Evolutionary conservation across 1,140 invertebrate species (phyloP), one percentile per base, ranked within the genome.

Genomic region (Psilanteris sp.): DNA sequence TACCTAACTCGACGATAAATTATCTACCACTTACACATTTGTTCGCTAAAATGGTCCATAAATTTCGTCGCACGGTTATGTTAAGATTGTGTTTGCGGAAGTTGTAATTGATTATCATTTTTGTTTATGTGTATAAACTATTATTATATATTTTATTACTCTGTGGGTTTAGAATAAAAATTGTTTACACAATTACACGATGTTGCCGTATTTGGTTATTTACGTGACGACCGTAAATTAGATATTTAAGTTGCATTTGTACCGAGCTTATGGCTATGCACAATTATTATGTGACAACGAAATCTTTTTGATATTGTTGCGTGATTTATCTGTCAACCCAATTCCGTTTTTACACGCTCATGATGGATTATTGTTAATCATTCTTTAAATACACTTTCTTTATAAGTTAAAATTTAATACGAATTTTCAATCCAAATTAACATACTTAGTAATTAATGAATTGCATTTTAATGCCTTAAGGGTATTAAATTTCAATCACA

Each of bases 21-120:
- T 68, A 75, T 52, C 32, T 67, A 36, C 64, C 36, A 62, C 50
- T 70, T 76, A 44, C 13, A 64, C 55, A 76, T 55, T 62, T 64
- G 41, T 59, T 57, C 64, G 43, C 39, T 26, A 76, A 76, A 68
- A 76, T 76, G 46, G 64, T 34, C 57, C 52, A 64, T 76, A 76
- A 76, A 68, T 50, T 76, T 9, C 24, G 29, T 26, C 15, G 32
- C 34, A 36, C 9, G 11, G 14, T 39, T 46, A 24, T 43, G 43
- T 54, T 36, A 37, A 70, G 57, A 61, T 50, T 68, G 31, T 44
- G 14, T 29, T 61, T 61, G 66, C 43, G 55, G 68, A 64, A 72
- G 50, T 57, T 55, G 50, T 34, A 74, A 57, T 46, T 54, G 71
- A 67, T 74, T 67, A 50, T 59, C 18, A 52, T 46, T 67, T 48